A percentile compares a stretch with the other conserved stretches of the same genome.
Evolutionary conservation across 2,797 vertebrate species (phyloP).

Genomic region (Onychomys leucogaster): DNA sequence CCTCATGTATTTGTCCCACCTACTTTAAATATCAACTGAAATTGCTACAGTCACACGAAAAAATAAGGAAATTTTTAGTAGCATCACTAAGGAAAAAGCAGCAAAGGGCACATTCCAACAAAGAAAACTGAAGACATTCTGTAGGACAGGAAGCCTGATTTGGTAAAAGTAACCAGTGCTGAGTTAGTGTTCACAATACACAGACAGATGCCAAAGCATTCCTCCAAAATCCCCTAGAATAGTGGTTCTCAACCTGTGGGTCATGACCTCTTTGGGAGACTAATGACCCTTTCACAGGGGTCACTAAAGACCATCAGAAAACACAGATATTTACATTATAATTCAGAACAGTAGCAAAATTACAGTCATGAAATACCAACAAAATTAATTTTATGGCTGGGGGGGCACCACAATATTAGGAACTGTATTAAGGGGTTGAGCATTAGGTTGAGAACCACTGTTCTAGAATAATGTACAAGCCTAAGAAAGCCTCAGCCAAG

Average conservation of each 20-base stretch:
- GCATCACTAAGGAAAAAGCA: neutral
- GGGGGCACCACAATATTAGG: neutral
- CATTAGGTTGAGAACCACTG: neutral
- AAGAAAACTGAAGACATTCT: neutral
- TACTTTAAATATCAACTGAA: neutral
- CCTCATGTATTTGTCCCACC: neutral
- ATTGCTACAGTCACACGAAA: neutral
- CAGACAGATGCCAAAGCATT: neutral
- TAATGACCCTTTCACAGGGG: neutral
- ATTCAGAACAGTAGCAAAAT: neutral
- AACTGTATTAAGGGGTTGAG: neutral
- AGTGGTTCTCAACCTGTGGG: neutral
- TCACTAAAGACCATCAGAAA: neutral
- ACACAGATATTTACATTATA: neutral
- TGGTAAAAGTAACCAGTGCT: neutral
- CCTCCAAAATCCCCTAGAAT: neutral
- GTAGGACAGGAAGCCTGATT: neutral
- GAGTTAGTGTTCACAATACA: neutral
- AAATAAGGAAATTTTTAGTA: neutral
- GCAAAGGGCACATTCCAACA: neutral
- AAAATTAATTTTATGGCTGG: neutral
- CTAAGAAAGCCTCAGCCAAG: neutral
- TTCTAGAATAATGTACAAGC: neutral
- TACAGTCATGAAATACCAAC: neutral
- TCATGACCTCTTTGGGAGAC: neutral